These are phyloP conservation scores for Notospermus geniculatus DNA, from an alignment of 1,140 invertebrate species.

Conservation along the genomic window DNA sequence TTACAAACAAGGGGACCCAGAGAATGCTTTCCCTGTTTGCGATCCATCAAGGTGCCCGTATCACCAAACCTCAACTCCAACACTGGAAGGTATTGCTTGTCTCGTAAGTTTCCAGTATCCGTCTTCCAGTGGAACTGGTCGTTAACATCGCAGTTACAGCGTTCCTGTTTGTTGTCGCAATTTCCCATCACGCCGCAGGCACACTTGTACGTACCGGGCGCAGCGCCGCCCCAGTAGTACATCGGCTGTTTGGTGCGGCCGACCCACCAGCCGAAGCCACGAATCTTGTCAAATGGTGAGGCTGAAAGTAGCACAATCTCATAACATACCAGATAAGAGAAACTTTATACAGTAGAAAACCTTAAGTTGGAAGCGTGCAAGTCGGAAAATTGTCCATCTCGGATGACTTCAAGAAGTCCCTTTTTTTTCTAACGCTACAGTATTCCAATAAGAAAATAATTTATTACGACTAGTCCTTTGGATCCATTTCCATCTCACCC, in stretches of 20 bases:
- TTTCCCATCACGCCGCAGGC: conserved; percentile 76
- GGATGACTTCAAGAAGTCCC: no score
- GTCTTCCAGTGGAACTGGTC: conserved; percentile 26
- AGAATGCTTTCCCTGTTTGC: conserved; percentile 85
- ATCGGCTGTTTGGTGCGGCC: conserved; percentile 65
- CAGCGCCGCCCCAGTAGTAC: conserved; percentile 95
- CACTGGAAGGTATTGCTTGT: conserved; percentile 91
- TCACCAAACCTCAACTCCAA: conserved; percentile 85
- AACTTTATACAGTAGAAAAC: no score
- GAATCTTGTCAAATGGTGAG: no score
- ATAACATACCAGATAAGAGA: no score
- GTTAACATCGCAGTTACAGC: conserved; percentile 87
- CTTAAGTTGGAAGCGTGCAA: no score
- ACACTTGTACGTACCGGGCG: conserved; percentile 89
- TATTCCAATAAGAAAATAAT: no score
- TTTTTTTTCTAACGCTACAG: background rate
- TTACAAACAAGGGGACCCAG: conserved; percentile 86
- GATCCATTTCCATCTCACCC: no score
- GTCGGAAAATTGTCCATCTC: no score
- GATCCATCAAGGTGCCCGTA: conserved; percentile 85
- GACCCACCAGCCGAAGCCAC: conserved; percentile 53
- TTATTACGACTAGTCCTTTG: no score
- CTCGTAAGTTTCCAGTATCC: conserved; percentile 72
- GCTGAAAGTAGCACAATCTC: no score
- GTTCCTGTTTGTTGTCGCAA: conserved; percentile 76